Percentiles rank a stretch among this genome's conserved stretches.
These are phyloP conservation scores for Nymphalis polychloros DNA, from an alignment of 2,888 invertebrate species.

Conservation along the genomic window DNA sequence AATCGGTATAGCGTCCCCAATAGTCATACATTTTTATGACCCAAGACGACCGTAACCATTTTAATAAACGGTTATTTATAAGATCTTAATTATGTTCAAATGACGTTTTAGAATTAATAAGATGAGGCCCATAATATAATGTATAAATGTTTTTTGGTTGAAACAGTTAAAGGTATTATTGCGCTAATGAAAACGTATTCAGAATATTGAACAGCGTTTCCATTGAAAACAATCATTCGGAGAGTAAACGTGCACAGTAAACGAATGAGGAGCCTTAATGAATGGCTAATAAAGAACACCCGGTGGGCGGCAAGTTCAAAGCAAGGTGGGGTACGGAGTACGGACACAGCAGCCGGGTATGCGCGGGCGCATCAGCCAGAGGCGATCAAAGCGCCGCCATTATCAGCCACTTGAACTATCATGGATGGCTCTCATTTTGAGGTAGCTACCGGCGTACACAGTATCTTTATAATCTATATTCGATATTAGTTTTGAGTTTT, in stretches of 20 bases:
- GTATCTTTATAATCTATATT: constrained; percentile 44
- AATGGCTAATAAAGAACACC: constrained; percentile 66
- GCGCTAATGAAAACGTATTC: constrained; percentile 25
- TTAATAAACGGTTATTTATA: not conserved
- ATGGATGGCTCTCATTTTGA: constrained; percentile 60
- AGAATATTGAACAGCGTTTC: constrained; percentile 21
- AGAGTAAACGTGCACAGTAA: constrained; percentile 34
- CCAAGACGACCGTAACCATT: constrained; percentile 1
- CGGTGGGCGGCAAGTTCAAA: constrained; percentile 71
- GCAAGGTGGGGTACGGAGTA: constrained; percentile 39
- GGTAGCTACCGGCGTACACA: constrained; percentile 68
- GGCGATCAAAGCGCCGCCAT: constrained; percentile 68
- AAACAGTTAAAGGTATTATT: constrained; percentile 14
- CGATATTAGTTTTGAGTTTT: constrained; percentile 30
- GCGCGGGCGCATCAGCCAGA: constrained; percentile 47
- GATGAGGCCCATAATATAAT: not conserved
- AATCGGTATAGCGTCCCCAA: not conserved
- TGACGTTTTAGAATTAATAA: not conserved
- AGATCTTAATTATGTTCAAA: constrained; percentile 6
- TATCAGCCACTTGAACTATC: constrained; percentile 68
- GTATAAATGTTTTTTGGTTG: not conserved
- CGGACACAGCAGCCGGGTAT: constrained; percentile 38
- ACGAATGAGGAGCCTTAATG: constrained; percentile 59
- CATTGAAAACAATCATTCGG: constrained; percentile 33
- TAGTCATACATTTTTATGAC: constrained; percentile 11